phyloP scores from a whole-genome alignment of 2,797 vertebrate genomes.

The Eulemur albifrons region DNA sequence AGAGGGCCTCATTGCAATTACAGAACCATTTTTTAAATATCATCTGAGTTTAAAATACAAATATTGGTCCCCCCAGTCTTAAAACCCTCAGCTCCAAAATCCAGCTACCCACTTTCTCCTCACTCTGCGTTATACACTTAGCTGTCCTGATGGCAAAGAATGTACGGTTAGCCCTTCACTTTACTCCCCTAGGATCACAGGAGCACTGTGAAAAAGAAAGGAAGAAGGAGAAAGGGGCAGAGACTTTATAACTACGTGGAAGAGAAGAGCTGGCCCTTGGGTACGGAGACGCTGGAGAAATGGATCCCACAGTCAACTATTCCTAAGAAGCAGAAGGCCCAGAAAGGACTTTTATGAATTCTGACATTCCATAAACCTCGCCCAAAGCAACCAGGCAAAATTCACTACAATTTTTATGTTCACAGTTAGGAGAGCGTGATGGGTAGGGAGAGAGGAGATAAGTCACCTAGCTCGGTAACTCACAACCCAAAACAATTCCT shows the following conservation, averaged over 20 bases:
- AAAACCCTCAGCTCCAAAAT: slow-evolving; percentile 51
- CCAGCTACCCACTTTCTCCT: slow-evolving; percentile 1
- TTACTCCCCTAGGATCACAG: not conserved
- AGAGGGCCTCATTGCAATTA: slow-evolving; percentile 77
- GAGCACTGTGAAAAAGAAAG: not conserved
- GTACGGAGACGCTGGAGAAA: not conserved
- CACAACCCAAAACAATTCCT: slow-evolving; percentile 36
- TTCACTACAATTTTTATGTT: slow-evolving; percentile 45
- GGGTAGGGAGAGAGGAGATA: not conserved
- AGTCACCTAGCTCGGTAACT: slow-evolving; percentile 34
- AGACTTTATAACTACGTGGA: not conserved
- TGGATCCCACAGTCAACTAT: not conserved
- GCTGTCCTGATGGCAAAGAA: not conserved
- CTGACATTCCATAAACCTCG: slow-evolving; percentile 37
- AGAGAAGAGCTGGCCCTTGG: not conserved
- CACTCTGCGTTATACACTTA: not conserved
- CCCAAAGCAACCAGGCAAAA: slow-evolving; percentile 40
- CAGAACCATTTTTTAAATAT: slow-evolving; percentile 77
- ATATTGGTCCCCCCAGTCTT: slow-evolving; percentile 63
- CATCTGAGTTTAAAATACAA: slow-evolving; percentile 73
- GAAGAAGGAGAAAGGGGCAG: not conserved
- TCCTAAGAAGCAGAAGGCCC: not conserved
- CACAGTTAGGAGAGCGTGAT: slow-evolving; percentile 12
- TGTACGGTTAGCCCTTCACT: not conserved
- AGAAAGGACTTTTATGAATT: slow-evolving; percentile 44